Conservation (phyloP, 2,797 vertebrate genomes). For the Enteromius trimaculatus region DNA sequence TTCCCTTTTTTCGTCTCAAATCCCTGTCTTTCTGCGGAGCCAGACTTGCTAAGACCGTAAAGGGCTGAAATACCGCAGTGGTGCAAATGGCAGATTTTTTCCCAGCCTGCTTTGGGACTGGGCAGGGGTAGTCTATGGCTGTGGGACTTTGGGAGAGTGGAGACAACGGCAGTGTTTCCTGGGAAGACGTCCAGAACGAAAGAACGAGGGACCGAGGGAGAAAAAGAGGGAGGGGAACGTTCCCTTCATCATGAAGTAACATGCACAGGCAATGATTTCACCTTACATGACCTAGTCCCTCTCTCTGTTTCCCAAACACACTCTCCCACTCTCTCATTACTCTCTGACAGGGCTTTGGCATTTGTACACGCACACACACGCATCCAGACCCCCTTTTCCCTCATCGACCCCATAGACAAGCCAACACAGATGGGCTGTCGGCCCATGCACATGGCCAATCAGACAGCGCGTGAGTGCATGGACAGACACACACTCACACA, state of each 20-base stretch:
- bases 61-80: slow-evolving; percentile 61
- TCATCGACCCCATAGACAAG: slow-evolving; percentile 60
- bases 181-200: slow-evolving; percentile 58
- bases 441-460: slow-evolving; percentile 59
- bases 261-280: slow-evolving; percentile 59
- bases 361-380: slow-evolving; percentile 52
- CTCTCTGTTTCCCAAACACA: slow-evolving; percentile 57
- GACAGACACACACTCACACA: slow-evolving; percentile 45
- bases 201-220: slow-evolving; percentile 46
- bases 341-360: slow-evolving; percentile 63
- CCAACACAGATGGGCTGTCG: slow-evolving; percentile 63
- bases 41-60: slow-evolving; percentile 52
- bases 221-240: slow-evolving; percentile 50
- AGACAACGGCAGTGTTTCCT: slow-evolving; percentile 59
- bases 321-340: slow-evolving; percentile 60
- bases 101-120: slow-evolving; percentile 63
- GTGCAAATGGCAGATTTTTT: slow-evolving; percentile 62
- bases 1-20: slow-evolving; percentile 27
- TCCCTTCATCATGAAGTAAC: slow-evolving; percentile 57
- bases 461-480: slow-evolving; percentile 51
- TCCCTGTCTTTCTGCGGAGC: slow-evolving; percentile 43
- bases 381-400: slow-evolving; percentile 60
- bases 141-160: slow-evolving; percentile 57
- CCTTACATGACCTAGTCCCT: slow-evolving; percentile 61
- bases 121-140: slow-evolving; percentile 48